Evolutionary conservation across 2,797 vertebrate species (phyloP).

Genomic region (Phataginus tetradactyla): DNA sequence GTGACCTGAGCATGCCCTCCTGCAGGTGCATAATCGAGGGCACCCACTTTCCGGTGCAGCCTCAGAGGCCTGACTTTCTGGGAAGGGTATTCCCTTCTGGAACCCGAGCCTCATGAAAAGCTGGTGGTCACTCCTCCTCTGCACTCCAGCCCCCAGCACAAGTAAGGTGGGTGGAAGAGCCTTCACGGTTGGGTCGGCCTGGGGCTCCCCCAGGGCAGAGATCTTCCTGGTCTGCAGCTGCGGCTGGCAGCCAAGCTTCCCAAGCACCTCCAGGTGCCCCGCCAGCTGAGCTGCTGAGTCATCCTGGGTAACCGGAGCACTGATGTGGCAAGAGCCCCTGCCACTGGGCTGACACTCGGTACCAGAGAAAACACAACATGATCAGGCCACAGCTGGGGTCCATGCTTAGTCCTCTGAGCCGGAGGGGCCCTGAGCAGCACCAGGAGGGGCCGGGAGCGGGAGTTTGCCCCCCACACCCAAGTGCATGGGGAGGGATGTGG

Average conservation of each 20-base stretch:
- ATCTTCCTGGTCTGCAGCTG: background rate
- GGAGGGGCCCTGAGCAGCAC: accelerated
- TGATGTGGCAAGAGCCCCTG: background rate
- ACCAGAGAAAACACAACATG: background rate
- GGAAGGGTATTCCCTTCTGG: background rate
- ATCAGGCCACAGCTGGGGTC: background rate
- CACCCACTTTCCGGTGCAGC: background rate
- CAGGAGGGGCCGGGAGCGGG: accelerated
- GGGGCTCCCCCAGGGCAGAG: background rate
- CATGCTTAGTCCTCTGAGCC: accelerated
- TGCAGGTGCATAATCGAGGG: background rate
- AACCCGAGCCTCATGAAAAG: background rate
- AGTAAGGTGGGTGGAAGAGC: background rate
- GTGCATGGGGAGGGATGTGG: too few species aligned
- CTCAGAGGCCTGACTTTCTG: background rate
- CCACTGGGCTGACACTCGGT: background rate
- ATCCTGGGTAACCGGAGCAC: background rate
- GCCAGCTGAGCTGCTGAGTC: background rate
- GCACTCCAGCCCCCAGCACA: background rate
- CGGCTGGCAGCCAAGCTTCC: background rate
- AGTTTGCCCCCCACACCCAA: background rate
- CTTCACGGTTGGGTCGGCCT: background rate
- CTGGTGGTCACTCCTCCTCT: background rate
- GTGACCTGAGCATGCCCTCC: background rate
- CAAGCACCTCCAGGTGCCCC: background rate